phyloP scores from a whole-genome alignment of 1,140 invertebrate species.

The Cherax quadricarinatus region DNA sequence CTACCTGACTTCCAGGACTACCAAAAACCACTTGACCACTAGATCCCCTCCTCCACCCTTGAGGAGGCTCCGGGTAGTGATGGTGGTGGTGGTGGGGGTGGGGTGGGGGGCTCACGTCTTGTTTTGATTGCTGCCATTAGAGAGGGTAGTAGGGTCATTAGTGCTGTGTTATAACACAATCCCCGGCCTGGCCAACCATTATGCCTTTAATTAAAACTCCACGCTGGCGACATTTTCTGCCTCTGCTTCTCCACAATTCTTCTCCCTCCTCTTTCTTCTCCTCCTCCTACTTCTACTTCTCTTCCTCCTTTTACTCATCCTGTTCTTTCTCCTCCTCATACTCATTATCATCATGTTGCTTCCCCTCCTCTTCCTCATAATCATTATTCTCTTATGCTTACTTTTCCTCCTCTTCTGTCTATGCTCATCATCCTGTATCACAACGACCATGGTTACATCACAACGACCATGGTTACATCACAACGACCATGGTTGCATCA shows the following conservation, averaged over 20 bases:
- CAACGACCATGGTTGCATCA: too few species aligned
- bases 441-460: too few species aligned
- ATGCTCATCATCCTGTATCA: neutral
- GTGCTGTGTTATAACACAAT: slow-evolving; percentile 68
- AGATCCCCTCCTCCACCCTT: too few species aligned
- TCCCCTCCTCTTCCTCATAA: neutral
- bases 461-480: too few species aligned
- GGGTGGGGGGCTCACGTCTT: slow-evolving; percentile 36
- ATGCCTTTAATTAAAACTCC: slow-evolving; percentile 57
- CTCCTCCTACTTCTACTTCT: neutral
- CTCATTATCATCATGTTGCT: neutral
- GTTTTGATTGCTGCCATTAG: slow-evolving; percentile 70
- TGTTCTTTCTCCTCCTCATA: neutral
- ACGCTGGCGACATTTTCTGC: slow-evolving; percentile 37
- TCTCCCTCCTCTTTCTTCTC: neutral
- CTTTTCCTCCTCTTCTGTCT: neutral
- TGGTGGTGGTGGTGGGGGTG: neutral
- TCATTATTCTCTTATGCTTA: neutral
- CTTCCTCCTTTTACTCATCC: neutral
- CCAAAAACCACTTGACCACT: too few species aligned
- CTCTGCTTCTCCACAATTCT: neutral
- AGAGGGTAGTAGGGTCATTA: slow-evolving; percentile 65
- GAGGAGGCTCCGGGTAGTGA: too few species aligned
- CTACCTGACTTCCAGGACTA: too few species aligned
- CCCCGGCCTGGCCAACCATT: slow-evolving; percentile 57